phyloP scores from a whole-genome alignment of 2,797 vertebrate genomes.

The Anguilla megastoma region DNA sequence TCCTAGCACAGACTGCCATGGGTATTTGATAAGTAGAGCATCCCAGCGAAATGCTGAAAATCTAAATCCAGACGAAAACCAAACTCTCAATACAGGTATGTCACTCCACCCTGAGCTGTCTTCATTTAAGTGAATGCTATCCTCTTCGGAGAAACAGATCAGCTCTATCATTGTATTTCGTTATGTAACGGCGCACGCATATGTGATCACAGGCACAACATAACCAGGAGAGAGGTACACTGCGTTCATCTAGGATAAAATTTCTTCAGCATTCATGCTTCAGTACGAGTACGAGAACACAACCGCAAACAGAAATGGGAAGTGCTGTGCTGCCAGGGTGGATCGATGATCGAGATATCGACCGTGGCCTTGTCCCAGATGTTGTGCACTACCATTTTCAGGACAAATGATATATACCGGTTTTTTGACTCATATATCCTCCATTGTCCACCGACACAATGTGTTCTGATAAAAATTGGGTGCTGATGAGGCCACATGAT shows the following conservation, averaged over 20 bases:
- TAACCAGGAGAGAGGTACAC: neutral
- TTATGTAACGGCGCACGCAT: neutral
- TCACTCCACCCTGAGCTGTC: neutral
- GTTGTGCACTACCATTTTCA: neutral
- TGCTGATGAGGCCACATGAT: neutral
- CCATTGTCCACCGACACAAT: neutral
- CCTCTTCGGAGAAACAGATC: neutral
- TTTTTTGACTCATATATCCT: neutral
- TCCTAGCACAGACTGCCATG: slow-evolving; percentile 46
- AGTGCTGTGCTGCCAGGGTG: neutral
- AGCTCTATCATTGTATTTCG: neutral
- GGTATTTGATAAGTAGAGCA: slow-evolving; percentile 34
- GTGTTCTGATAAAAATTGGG: neutral
- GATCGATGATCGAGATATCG: neutral
- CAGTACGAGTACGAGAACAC: neutral
- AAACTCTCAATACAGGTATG: neutral
- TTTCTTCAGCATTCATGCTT: neutral
- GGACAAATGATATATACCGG: neutral
- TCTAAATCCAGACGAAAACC: neutral
- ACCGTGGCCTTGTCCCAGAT: neutral
- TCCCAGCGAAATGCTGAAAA: neutral
- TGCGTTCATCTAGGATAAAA: neutral
- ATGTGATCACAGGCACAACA: neutral
- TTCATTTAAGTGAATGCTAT: neutral
- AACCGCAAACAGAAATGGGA: neutral